Base-by-base conservation (phyloP, 92 coral and sea anemone genomes). In the Epizoanthus stellaris region DNA sequence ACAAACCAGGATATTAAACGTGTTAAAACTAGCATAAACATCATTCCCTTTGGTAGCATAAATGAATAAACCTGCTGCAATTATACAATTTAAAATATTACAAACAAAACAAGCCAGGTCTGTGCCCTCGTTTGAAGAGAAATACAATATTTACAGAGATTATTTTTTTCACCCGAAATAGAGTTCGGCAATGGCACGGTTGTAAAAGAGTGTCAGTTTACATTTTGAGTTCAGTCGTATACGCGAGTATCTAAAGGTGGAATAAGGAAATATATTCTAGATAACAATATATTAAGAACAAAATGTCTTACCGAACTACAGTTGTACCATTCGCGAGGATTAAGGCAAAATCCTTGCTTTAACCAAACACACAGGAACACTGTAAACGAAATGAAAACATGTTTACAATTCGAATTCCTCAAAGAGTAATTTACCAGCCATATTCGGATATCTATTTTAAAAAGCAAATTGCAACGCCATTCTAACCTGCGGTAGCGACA, bases 271-370 rank as follows among this genome's bases (percentile, higher is more conserved):
- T 42, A 4, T 15, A 30, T 38, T 38, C 72, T 38, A 34, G 73
- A 68, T 68, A 68, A 17, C 52, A 43, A 43, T 68, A 15, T 67
- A 38, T 23, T 4, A 38, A 7, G 42, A 38, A 74, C 9, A 54
- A n/a, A 49, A 74, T 54, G 62, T 23, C 80, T 74, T 52, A 74
- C 80, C 61, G 45, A 53, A 1, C 23, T 53, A 62, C 80, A 74
- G 13, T 34, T 9, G 57, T 74, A 53, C 42, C 63, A 52, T 74
- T 53, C 43, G 23, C 10, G 16, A 43, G 62, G 62, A 30, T 66
- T 66, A 66, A 66, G 70, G 38, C 70, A 66, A 66, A 23, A 30
- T 14, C 77, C 58, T 10, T 49, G 59, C 62, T 45, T 45, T 43
- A 38, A 30, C 60, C 59, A 73, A 21, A 73, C 59, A 49, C 56